Evolutionary conservation across 2,888 invertebrate species (phyloP).

Genomic region (Smittia sp.): DNA sequence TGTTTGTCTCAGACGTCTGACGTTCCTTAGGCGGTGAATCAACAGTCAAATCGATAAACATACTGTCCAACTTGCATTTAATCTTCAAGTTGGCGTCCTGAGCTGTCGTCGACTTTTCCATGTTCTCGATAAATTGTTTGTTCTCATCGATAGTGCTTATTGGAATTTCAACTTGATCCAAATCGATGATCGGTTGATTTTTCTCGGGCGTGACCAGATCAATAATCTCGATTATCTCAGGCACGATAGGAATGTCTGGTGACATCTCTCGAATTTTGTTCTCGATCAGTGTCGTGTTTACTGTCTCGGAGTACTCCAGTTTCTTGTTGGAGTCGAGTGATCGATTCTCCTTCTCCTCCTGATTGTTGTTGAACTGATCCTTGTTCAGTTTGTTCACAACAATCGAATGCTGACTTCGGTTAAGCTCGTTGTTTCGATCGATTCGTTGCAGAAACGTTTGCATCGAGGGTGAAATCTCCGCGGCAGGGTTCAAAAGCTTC

Average conservation of each 20-base stretch:
- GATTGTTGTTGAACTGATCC: constrained; percentile 43
- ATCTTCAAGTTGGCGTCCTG: constrained; percentile 22
- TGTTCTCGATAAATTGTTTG: constrained; percentile 46
- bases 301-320: constrained; percentile 49
- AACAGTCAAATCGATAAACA: constrained; percentile 42
- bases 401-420: constrained; percentile 16
- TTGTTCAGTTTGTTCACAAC: constrained; percentile 45
- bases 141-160: constrained; percentile 46
- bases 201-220: constrained; percentile 52
- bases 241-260: constrained; percentile 43
- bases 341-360: constrained; percentile 45
- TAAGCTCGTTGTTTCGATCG: constrained; percentile 45
- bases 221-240: constrained; percentile 49
- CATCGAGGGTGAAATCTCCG: constrained; percentile 66
- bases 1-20: constrained; percentile 46
- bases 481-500: constrained; percentile 76
- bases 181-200: constrained; percentile 48
- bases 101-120: constrained; percentile 37
- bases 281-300: constrained; percentile 50
- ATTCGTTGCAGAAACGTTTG: constrained; percentile 62
- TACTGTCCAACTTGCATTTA: constrained; percentile 28
- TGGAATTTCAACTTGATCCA: constrained; percentile 48
- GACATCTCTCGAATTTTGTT: constrained; percentile 43
- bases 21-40: constrained; percentile 44
- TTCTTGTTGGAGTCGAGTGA: constrained; percentile 44